phyloP scores from a whole-genome alignment of 2,888 invertebrate species.

The Agonopterix arenella region DNA sequence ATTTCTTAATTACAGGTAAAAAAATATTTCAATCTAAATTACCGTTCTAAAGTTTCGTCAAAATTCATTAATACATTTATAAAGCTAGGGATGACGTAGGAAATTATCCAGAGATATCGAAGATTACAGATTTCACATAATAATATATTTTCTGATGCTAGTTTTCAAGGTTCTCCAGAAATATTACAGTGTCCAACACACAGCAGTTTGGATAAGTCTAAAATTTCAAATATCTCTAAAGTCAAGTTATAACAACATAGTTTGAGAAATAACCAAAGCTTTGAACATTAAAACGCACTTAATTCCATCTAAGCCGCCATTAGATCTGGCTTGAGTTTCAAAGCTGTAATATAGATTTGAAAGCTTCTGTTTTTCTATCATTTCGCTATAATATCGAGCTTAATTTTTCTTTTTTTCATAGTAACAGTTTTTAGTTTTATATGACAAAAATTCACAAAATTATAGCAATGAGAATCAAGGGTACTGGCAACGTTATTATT shows the following conservation, averaged over 20 bases:
- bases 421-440: constrained; percentile 39
- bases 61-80: background rate
- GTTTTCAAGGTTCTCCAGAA: constrained; percentile 65
- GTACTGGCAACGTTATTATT: too few relatives aligned
- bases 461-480: background rate
- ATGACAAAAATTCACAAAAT: background rate
- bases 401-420: constrained; percentile 53
- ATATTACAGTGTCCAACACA: constrained; percentile 48
- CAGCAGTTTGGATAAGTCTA: constrained; percentile 63
- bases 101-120: background rate
- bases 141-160: constrained; percentile 33
- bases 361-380: constrained; percentile 58
- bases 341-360: constrained; percentile 67
- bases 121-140: constrained; percentile 5
- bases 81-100: background rate
- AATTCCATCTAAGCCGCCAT: constrained; percentile 51
- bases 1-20: too few relatives aligned
- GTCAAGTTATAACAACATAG: constrained; percentile 66
- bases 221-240: constrained; percentile 51
- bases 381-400: constrained; percentile 61
- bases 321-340: constrained; percentile 55
- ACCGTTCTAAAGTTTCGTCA: background rate
- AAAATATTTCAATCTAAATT: too few relatives aligned
- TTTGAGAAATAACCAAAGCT: constrained; percentile 66
- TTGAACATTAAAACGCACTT: constrained; percentile 48